Evolutionary conservation across 35 echinoderm and acorn worm species (phyloP).

Genomic region (Anneissia japonica): DNA sequence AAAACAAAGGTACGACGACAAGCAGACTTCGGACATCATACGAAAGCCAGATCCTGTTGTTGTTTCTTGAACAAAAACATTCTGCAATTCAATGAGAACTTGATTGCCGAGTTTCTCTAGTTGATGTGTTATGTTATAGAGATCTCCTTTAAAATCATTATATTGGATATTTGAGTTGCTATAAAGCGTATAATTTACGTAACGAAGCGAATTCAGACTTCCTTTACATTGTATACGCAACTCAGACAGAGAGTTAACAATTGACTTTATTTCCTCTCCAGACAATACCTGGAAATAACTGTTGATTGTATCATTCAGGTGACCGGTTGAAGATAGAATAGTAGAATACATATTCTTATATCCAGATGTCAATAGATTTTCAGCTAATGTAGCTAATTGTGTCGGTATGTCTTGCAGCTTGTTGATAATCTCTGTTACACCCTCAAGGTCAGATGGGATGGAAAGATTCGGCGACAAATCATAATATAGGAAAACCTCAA

Average conservation of each 20-base stretch:
- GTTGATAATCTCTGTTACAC: neutral
- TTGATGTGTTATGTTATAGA: neutral
- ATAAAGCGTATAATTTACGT: neutral
- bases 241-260: neutral
- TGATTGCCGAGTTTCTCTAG: neutral
- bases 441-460: neutral
- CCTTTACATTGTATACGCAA: neutral
- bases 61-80: neutral
- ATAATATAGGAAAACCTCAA: neutral
- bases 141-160: neutral
- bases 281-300: neutral
- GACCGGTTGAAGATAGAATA: neutral
- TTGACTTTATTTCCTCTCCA: neutral
- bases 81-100: neutral
- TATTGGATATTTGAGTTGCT: neutral
- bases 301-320: neutral
- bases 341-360: neutral
- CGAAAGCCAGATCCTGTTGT: neutral
- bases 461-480: no score
- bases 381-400: neutral
- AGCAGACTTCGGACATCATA: neutral
- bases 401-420: neutral
- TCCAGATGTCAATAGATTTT: neutral
- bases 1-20: neutral
- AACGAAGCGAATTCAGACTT: neutral